Percentiles rank a stretch among this genome's conserved stretches.
phyloP scores from a whole-genome alignment of 2,113 vertebrate genomes.

The Pteruthius melanotis region DNA sequence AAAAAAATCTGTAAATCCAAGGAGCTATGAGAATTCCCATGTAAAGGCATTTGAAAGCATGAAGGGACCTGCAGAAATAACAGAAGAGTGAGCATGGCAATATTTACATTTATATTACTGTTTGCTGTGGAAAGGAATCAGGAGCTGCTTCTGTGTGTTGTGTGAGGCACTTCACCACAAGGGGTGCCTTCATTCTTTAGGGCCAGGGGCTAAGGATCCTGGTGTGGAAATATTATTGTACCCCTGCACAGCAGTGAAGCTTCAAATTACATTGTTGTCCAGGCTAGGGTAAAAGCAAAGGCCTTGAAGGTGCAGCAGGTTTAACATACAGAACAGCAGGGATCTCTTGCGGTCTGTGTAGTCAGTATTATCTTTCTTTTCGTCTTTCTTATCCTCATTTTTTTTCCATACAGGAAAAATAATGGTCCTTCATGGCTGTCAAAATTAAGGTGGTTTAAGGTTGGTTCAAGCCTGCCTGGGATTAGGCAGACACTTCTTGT shows the following conservation, averaged over 20 bases:
- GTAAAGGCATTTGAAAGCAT: background rate
- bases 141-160: background rate
- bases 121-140: background rate
- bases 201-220: background rate
- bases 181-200: background rate
- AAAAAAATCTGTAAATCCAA: background rate
- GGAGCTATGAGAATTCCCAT: background rate
- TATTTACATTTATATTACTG: too few species aligned
- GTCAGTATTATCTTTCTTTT: background rate
- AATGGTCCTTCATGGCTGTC: background rate
- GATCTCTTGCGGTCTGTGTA: background rate
- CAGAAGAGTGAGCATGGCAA: background rate
- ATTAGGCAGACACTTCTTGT: background rate
- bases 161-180: background rate
- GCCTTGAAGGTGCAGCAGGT: background rate
- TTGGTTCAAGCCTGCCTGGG: background rate
- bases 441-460: background rate
- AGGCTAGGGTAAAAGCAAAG: background rate
- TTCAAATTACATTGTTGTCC: background rate
- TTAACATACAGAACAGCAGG: background rate
- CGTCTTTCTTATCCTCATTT: background rate
- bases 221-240: background rate
- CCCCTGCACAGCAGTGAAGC: background rate
- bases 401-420: background rate
- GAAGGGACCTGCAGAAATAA: background rate